Base-by-base conservation (phyloP, 1,140 invertebrate species). In the Acromyrmex charruanus region DNA sequence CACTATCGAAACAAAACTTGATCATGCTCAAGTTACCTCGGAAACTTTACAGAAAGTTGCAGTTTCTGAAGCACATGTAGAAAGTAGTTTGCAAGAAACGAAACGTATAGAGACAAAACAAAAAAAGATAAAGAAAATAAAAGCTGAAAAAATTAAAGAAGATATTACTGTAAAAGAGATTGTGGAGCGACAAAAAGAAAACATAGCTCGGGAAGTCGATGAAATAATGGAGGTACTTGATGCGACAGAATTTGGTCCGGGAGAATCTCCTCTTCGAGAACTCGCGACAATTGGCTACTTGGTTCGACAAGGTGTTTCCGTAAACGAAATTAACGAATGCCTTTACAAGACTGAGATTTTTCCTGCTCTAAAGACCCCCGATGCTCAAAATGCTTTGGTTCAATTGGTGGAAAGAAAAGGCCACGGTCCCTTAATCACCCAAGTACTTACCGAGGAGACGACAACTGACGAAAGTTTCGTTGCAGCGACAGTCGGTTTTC, bases 341-440 rank as follows among this genome's bases (percentile, higher is more conserved):
- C 95, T 97, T 55, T 98, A 98, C 90, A 96, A 97, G 89, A 97
- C 98, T 18, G 96, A 98, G 88, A 96, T 97, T 89, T 98, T 98
- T 91, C 97, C 98, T 39, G 96, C 97, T 53, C 93, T 98, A 53
- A 96, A 96, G 90, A 97, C 97, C 6, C 97, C 98, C 1, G 97
- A 98, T 90, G 97, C 97, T 1, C 98, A 98, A 94, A 97, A 97
- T 55, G 97, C 98, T 16, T 95, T 98, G 86, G 97, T 98, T 3
- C 97, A 97, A 90, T 95, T 98, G 59, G 97, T 98, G 0, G 98
- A 98, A 92, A 96, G 97, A 35, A 97, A 97, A 94, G 98, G 98
- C 2, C 96, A 98, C 91, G 97, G 97, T 10, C 96, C 97, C 0
- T 94, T 98, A 7, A 98, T 98, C 72, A 97, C 97, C 0, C 97